Evolutionary conservation across 2,797 vertebrate genomes (phyloP), one percentile per base, ranked within the genome.

Genomic region (Dromococcyx pavoninus): DNA sequence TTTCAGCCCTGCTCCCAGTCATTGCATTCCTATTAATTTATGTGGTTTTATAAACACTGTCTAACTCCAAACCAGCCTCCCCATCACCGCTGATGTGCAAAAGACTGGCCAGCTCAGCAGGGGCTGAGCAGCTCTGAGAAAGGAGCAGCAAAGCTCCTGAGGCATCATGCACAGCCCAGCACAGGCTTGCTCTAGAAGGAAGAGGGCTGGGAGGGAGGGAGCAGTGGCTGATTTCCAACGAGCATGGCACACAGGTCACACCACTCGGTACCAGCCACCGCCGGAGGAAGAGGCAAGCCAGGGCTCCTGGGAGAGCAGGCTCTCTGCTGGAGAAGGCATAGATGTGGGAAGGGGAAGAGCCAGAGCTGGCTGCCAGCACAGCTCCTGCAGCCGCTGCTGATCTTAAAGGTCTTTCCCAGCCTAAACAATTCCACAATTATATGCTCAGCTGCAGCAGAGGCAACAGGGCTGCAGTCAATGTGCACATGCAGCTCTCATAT

Each of bases 101-200:
- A 83, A 92, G 37, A 48, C 92, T 89, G 88, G 80, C 74, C 90
- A 89, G 88, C 88, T 75, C 93, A 92, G 88, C 87, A 83, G 81
- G 78, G 35, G 51, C 88, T 62, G 73, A 91, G 73, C 67, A 67
- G 79, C 82, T 92, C 86, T 18, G 50, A 80, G 72, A 80, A 89
- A 72, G 65, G 24, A 96, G 72, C 81, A 88, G 88, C 82, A 75
- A 84, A 92, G 69, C 78, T 93, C 75, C 86, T 1, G 27, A 89
- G 62, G 86, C 91, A 92, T 89, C 89, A 83, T 91, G 93, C 82
- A 35, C 84, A 92, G 91, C 94, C 91, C 93, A 91, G 92, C 88
- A 93, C 86, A 9, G 81, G 66, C 91, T 95, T 46, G 56, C 73
- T 86, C 73, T 66, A 70, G 86, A 83, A 60, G 57, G 67, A 87